Conservation (phyloP, 2,888 invertebrate genomes). For the Microctonus hyperodae region DNA sequence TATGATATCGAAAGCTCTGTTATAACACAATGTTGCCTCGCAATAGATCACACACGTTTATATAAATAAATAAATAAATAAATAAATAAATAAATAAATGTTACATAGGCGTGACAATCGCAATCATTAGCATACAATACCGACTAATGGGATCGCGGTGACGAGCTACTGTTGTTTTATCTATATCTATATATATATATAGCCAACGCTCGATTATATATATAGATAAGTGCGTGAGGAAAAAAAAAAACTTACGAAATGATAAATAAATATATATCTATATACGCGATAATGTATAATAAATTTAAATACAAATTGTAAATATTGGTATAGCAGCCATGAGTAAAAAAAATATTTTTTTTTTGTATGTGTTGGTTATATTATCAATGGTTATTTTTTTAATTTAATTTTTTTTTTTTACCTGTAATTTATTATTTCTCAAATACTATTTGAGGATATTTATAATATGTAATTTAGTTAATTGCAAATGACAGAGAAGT, state of each 20-base stretch:
- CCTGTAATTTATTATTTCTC: too few species aligned
- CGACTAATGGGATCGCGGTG: constrained; percentile 58
- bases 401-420: too few species aligned
- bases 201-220: background rate
- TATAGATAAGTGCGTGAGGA: background rate
- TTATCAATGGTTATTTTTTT: too few species aligned
- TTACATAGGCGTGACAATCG: constrained; percentile 48
- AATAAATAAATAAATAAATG: background rate
- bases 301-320: too few species aligned
- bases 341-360: too few species aligned
- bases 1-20: constrained; percentile 43
- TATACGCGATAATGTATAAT: background rate
- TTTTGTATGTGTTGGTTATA: too few species aligned
- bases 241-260: background rate
- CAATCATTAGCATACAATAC: constrained; percentile 60
- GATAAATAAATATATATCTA: background rate
- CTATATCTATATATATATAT: background rate
- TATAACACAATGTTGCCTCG: constrained; percentile 51
- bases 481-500: background rate
- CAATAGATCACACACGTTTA: constrained; percentile 46
- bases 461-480: background rate
- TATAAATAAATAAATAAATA: background rate
- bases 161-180: constrained; percentile 49
- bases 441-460: too few species aligned
- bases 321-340: too few species aligned